Conservation (phyloP, 2,888 invertebrate species). For the Cordilura impudica region DNA sequence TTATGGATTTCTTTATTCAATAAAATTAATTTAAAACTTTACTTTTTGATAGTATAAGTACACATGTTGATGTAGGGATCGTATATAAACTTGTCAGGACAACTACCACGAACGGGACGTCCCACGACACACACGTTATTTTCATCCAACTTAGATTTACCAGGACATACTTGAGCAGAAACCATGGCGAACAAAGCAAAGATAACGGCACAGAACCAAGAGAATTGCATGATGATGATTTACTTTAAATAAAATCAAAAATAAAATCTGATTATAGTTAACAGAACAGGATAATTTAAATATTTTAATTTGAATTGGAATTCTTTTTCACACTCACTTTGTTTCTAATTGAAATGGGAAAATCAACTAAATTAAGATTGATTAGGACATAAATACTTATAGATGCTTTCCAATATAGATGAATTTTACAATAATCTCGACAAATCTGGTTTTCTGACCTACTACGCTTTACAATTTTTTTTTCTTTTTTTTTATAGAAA, state of each 20-base stretch:
- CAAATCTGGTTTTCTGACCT: too few species aligned
- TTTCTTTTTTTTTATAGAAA: too few species aligned
- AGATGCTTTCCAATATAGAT: too few species aligned
- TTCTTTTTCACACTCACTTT: slow-evolving; percentile 21
- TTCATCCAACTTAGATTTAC: slow-evolving; percentile 69
- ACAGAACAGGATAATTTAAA: background rate
- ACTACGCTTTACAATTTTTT: too few species aligned
- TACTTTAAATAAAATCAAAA: slow-evolving; percentile 1
- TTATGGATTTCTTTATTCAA: too few species aligned
- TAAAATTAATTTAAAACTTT: too few species aligned
- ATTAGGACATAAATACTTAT: too few species aligned
- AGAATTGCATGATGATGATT: slow-evolving; percentile 72
- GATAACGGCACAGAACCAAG: slow-evolving; percentile 70
- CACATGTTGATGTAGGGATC: slow-evolving; percentile 71
- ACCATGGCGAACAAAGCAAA: slow-evolving; percentile 69
- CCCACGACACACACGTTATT: slow-evolving; percentile 69
- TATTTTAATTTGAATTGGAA: background rate
- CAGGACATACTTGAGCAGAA: slow-evolving; percentile 68
- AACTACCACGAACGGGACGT: slow-evolving; percentile 73
- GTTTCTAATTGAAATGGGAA: background rate
- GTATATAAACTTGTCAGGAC: slow-evolving; percentile 70
- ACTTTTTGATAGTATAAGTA: slow-evolving; percentile 63
- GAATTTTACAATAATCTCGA: too few species aligned
- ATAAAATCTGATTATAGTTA: background rate
- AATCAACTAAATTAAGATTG: slow-evolving; percentile 29